Percentiles rank a stretch among this genome's conserved stretches.
phyloP scores from a whole-genome alignment of 2,113 vertebrate genomes.

The Megaceryle maxima region DNA sequence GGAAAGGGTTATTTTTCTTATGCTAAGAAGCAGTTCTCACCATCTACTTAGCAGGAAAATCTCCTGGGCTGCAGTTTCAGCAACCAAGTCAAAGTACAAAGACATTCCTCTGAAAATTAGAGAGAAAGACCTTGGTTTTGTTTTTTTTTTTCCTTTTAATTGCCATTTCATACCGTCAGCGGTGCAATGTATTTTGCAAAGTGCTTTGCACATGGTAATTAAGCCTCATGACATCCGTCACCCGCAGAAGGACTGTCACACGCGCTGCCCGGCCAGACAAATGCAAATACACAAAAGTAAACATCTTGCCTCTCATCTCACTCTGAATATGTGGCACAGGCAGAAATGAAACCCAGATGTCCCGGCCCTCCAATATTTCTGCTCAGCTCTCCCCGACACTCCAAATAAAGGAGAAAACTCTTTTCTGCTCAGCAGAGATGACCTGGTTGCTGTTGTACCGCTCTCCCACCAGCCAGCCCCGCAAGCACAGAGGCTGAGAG shows the following conservation, averaged over 20 bases:
- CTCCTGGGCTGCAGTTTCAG: not conserved
- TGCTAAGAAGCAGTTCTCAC: not conserved
- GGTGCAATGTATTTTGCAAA: not conserved
- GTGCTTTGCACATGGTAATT: not conserved
- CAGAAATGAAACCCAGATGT: not conserved
- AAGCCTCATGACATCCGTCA: not conserved
- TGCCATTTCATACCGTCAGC: not conserved
- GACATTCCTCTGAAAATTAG: constrained; percentile 51
- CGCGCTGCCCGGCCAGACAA: not conserved
- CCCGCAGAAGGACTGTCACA: not conserved
- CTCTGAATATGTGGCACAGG: not conserved
- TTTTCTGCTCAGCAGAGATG: not conserved
- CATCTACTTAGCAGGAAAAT: constrained; percentile 10
- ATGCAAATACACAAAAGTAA: not conserved
- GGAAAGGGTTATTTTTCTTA: not conserved
- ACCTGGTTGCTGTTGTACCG: not conserved
- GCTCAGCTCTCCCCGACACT: not conserved
- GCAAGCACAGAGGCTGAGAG: not conserved
- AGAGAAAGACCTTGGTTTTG: not conserved
- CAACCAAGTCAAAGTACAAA: constrained; percentile 9
- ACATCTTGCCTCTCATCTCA: not conserved
- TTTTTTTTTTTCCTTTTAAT: constrained; percentile 33
- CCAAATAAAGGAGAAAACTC: not conserved
- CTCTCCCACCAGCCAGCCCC: not conserved
- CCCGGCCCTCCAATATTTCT: not conserved